A percentile compares a stretch with the other conserved stretches of the same genome.
Evolutionary conservation across 2,797 vertebrate species (phyloP).

Genomic region (Hipposideros larvatus): DNA sequence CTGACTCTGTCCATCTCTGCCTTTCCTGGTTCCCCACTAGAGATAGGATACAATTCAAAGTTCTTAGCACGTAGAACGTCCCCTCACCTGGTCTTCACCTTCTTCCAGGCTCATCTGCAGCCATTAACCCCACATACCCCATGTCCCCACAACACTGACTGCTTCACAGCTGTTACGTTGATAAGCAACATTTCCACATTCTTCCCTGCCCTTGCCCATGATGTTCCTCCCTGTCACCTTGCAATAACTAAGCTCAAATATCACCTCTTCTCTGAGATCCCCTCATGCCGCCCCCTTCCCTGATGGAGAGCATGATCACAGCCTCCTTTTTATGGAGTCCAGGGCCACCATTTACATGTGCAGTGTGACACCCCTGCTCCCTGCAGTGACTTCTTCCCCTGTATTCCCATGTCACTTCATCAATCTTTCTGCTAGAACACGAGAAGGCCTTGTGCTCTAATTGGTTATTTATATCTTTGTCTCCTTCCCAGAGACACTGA

Average conservation of each 20-base stretch:
- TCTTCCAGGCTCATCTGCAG: neutral
- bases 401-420: fast-evolving
- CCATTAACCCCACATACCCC: fast-evolving
- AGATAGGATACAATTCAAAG: neutral
- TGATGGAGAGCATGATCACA: neutral
- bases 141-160: fast-evolving
- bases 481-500: neutral
- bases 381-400: too few species aligned
- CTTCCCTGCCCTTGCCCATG: neutral
- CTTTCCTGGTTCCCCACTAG: neutral
- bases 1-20: neutral
- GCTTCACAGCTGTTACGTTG: neutral
- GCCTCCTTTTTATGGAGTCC: too few species aligned
- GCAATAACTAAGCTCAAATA: neutral
- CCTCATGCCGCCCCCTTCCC: neutral
- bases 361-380: fast-evolving
- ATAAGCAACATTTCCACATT: neutral
- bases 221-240: neutral
- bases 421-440: neutral
- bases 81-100: too few species aligned
- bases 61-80: too few species aligned
- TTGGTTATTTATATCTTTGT: neutral
- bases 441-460: neutral
- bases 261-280: neutral
- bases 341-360: fast-evolving